A percentile compares a stretch with the other conserved stretches of the same genome.
Evolutionary conservation across 2,113 vertebrate genomes (phyloP).

Genomic region (Gobio gobio): DNA sequence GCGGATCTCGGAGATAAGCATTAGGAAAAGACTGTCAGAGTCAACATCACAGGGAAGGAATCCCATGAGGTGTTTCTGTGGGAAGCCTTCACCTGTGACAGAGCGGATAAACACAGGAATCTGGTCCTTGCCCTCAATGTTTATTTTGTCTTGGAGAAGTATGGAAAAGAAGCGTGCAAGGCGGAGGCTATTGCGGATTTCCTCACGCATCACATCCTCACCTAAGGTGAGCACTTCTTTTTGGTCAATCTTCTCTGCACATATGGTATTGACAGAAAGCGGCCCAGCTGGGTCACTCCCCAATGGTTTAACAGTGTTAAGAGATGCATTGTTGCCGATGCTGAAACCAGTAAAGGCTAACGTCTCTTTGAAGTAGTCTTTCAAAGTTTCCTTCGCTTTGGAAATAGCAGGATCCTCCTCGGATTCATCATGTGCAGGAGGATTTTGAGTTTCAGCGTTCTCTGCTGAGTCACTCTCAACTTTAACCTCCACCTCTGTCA

Average conservation of each 20-base stretch:
- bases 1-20: constrained; percentile 85
- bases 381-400: constrained; percentile 77
- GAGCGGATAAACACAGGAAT: constrained; percentile 89
- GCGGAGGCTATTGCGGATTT: constrained; percentile 86
- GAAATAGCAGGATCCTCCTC: constrained; percentile 66
- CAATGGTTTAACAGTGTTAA: constrained; percentile 82
- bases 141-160: constrained; percentile 86
- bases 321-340: constrained; percentile 81
- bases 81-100: constrained; percentile 87
- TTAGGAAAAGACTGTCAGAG: constrained; percentile 83
- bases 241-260: constrained; percentile 82
- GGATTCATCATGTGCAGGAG: constrained; percentile 54
- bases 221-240: constrained; percentile 91
- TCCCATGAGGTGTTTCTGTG: constrained; percentile 90
- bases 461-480: constrained; percentile 43
- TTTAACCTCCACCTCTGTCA: constrained; percentile 44
- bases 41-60: constrained; percentile 90
- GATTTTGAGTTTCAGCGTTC: constrained; percentile 50
- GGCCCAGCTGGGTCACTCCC: constrained; percentile 78
- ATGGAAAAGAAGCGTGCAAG: constrained; percentile 91
- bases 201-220: constrained; percentile 87
- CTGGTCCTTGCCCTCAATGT: constrained; percentile 88
- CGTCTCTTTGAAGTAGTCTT: constrained; percentile 84
- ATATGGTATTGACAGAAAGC: constrained; percentile 70
- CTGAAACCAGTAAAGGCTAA: constrained; percentile 83